Evolutionary conservation across 30 jellyfish, hydroid and myxozoan genomes (phyloP).

Genomic region (Catostylus mosaicus): DNA sequence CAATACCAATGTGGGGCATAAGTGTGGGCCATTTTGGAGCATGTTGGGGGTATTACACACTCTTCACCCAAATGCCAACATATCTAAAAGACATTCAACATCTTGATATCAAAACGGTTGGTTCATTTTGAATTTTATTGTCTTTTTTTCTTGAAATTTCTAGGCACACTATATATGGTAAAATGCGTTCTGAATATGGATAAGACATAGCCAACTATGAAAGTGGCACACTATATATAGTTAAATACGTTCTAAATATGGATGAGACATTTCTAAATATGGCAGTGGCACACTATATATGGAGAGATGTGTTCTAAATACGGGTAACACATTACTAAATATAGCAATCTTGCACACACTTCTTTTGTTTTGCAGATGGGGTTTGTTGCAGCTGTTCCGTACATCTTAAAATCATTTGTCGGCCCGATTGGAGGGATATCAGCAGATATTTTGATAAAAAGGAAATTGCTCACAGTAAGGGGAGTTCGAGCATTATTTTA

Average conservation of each 20-base stretch:
- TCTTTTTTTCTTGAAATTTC: too few relatives aligned
- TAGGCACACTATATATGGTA: too few relatives aligned
- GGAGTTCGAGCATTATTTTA: conserved; percentile 87
- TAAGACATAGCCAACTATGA: too few relatives aligned
- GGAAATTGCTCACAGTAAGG: conserved; percentile 65
- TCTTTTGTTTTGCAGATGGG: conserved; percentile 79
- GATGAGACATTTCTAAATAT: too few relatives aligned
- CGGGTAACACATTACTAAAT: too few relatives aligned
- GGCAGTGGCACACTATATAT: too few relatives aligned
- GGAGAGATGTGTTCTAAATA: too few relatives aligned
- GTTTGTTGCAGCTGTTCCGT: conserved; percentile 93
- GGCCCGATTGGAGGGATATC: conserved; percentile 97
- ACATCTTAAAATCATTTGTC: conserved; percentile 82
- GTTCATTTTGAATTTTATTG: not conserved
- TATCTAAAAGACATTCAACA: conserved; percentile 89
- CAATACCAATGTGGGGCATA: conserved; percentile 95
- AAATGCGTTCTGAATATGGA: too few relatives aligned
- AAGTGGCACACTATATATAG: too few relatives aligned
- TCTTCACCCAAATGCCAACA: conserved; percentile 94
- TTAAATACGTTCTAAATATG: too few relatives aligned
- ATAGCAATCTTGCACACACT: not conserved
- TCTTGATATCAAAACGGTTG: conserved; percentile 87
- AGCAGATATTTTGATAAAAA: conserved; percentile 75
- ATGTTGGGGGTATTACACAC: conserved; percentile 97
- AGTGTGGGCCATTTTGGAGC: conserved; percentile 95